These are phyloP conservation scores for Scrobipalpa costella DNA, from an alignment of 2,888 invertebrate genomes.

Conservation along the genomic window DNA sequence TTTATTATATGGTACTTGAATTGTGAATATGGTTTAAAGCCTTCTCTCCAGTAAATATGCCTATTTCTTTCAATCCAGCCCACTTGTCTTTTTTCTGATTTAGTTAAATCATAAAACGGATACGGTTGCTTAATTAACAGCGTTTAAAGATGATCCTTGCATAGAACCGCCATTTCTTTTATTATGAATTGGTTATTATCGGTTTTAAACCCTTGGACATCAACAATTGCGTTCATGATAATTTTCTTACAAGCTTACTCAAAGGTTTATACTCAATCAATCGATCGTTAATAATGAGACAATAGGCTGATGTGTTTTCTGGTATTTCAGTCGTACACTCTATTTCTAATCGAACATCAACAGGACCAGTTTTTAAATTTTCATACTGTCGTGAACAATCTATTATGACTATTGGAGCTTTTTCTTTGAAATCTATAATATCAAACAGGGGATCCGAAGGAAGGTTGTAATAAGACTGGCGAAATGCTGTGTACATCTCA, in stretches of 20 bases:
- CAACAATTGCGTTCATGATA: conserved; percentile 23
- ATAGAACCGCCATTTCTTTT: conserved; percentile 22
- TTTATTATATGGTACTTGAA: too few species aligned
- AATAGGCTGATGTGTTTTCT: conserved; percentile 37
- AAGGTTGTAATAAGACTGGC: conserved; percentile 40
- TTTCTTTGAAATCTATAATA: conserved; percentile 34
- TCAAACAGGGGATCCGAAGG: conserved; percentile 35
- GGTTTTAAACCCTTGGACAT: conserved; percentile 26
- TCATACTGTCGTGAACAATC: conserved; percentile 37
- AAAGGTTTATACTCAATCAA: conserved; percentile 37
- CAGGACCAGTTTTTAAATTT: conserved; percentile 37
- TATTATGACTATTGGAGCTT: conserved; percentile 38
- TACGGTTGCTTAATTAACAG: conserved; percentile 27
- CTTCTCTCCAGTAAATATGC: conserved; percentile 22
- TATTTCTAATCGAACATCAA: conserved; percentile 40
- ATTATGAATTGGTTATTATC: conserved; percentile 20
- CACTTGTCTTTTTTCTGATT: conserved; percentile 26
- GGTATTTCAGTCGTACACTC: conserved; percentile 35
- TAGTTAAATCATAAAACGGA: conserved; percentile 24
- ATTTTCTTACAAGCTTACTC: conserved; percentile 35
- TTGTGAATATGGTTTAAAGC: conserved; percentile 21
- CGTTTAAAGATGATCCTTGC: conserved; percentile 10
- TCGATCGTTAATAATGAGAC: conserved; percentile 39
- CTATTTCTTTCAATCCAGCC: conserved; percentile 30
- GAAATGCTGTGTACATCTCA: conserved; percentile 38